phyloP scores from a whole-genome alignment of 2,113 vertebrate genomes.

The Chaetodon trifascialis region DNA sequence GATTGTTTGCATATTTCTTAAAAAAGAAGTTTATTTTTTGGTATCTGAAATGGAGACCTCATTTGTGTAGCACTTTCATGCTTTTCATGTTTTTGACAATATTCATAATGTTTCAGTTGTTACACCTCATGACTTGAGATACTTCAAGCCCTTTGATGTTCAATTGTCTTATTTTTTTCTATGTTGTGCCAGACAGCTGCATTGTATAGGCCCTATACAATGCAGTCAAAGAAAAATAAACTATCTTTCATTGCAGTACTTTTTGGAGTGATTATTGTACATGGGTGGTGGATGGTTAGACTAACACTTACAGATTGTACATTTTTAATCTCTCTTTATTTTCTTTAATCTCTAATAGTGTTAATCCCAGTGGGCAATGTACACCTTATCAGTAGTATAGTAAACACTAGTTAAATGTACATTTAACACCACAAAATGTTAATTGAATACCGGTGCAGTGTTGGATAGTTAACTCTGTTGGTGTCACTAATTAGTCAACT shows the following conservation, averaged over 20 bases:
- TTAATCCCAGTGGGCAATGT: no score
- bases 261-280: neutral
- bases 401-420: no score
- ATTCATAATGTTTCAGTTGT: constrained; percentile 18
- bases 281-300: neutral
- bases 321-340: no score
- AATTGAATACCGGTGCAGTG: no score
- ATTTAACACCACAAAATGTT: no score
- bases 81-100: constrained; percentile 7
- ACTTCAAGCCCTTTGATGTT: constrained; percentile 27
- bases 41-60: neutral
- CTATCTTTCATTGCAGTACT: neutral
- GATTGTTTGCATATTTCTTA: no score
- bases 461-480: no score
- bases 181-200: constrained; percentile 21
- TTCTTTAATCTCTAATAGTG: no score
- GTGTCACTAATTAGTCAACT: no score
- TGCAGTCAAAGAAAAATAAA: no score
- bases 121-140: constrained; percentile 10
- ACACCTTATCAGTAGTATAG: no score
- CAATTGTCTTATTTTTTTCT: constrained; percentile 5
- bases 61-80: neutral
- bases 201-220: no score
- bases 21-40: constrained; percentile 6
- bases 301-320: neutral